Evolutionary conservation across 2,888 invertebrate species (phyloP), one percentile per base, ranked within the genome.

Genomic region (Megastigmus dorsalis): DNA sequence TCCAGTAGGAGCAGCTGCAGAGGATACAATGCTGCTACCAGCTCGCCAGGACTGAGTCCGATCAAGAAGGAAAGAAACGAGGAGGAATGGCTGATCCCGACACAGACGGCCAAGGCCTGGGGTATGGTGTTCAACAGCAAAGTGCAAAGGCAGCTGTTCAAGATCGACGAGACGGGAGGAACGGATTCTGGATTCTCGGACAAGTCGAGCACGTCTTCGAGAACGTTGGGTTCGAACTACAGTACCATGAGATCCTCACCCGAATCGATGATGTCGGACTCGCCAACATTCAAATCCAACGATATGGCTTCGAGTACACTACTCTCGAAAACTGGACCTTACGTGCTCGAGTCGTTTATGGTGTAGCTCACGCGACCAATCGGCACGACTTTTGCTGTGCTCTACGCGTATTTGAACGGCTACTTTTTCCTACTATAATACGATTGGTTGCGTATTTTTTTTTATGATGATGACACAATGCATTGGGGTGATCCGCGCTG

Each of bases 151-250:
- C 41, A 54, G 3, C 36, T 80, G 3, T 78, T 78, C 36, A 75
- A 77, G 10, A 80, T 81, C 48, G 80, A 80, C 23, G 81, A 83
- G 55, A 79, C 80, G 2, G 72, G 66, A 0, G 54, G 82, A 1
- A 62, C 78, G 13, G 83, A 84, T 48, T 83, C 83, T 0, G 84
- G 84, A 0, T 84, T 82, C 41, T 83, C 83, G 0, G 84, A 83
- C 36, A 77, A 63, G 33, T 82, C 81, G 2, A 72, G 60, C 6
- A 62, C 73, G n/a, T n/a, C n/a, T n/a, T n/a, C n/a, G n/a, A n/a
- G n/a, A n/a, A n/a, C n/a, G n/a, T n/a, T n/a, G n/a, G n/a, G n/a
- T n/a, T n/a, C n/a, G n/a, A n/a, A n/a, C n/a, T n/a, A n/a, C n/a
- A n/a, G n/a, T n/a, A n/a, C n/a, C n/a, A 10, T 36, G 2, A 28